Evolutionary conservation across 2,113 vertebrate species (phyloP).

Genomic region (Dunckerocampus dactyliophorus): DNA sequence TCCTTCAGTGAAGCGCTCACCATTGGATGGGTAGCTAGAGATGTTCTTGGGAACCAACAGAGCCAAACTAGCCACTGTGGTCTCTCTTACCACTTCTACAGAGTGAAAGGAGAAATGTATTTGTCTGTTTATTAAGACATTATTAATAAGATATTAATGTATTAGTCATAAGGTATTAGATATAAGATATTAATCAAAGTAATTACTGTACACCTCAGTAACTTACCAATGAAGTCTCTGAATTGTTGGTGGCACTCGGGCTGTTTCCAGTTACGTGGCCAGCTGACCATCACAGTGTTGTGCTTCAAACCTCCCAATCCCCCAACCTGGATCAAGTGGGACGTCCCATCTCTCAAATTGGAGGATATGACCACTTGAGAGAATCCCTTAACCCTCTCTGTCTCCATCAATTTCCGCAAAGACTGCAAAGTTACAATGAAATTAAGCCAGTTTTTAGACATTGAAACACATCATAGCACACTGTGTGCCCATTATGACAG

Average conservation of each 20-base stretch:
- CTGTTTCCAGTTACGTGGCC: conserved; percentile 93
- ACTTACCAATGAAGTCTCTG: conserved; percentile 89
- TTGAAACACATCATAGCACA: not conserved
- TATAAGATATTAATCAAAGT: too few relatives aligned
- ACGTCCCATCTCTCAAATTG: conserved; percentile 89
- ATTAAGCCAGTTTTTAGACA: not conserved
- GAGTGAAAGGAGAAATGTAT: conserved; percentile 2
- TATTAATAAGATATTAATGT: too few relatives aligned
- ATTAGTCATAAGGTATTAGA: too few relatives aligned
- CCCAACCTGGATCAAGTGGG: conserved; percentile 91
- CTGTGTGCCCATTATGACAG: not conserved
- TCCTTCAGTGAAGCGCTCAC: conserved; percentile 92
- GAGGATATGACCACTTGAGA: conserved; percentile 95
- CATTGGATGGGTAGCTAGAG: conserved; percentile 89
- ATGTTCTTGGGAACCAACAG: conserved; percentile 94
- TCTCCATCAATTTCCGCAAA: conserved; percentile 90
- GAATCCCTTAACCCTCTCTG: conserved; percentile 95
- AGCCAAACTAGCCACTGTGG: conserved; percentile 88
- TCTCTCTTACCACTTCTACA: conserved; percentile 92
- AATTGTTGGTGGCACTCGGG: conserved; percentile 87
- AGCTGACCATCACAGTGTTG: conserved; percentile 92
- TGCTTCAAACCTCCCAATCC: conserved; percentile 94
- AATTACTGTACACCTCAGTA: not conserved
- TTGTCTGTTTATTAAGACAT: too few relatives aligned
- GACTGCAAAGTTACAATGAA: conserved; percentile 69